Evolutionary conservation across 2,888 invertebrate genomes (phyloP), one percentile per base, ranked within the genome.

Genomic region (Philonicus albiceps): DNA sequence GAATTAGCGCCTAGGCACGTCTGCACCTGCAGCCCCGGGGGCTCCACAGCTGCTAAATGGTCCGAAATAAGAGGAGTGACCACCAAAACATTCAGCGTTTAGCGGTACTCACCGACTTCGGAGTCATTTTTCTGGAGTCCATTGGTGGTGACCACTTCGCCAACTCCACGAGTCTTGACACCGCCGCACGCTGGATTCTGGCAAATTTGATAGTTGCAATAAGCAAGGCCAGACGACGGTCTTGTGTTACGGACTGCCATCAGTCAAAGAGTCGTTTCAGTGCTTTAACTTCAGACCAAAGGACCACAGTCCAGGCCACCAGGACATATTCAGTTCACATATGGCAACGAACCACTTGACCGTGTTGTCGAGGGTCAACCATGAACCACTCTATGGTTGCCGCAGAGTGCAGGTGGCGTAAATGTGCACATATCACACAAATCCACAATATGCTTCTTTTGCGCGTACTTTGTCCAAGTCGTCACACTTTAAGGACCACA

Each of bases 1-100:
- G 93, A 93, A 90, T 93, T 93, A 87, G 93, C 93, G 30, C 80
- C 53, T 53, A 80, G 53, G 31, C 49, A 80, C 30, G 80, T 1
- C 30, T 27, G 43, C 27, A 76, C 76, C 34, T 76, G 76, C 16
- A 37, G 19, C 40, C 40, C 34, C 16, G 80, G 4, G 49, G 80
- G 8, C 27, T 80, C 80, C 16, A 53, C 78, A 43, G 6, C 76
- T 76, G 40, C 27, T 3, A 19, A 76, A 40, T 16, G 7, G n/a
- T 7, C 31, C 19, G 37, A 74, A n/a, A 74, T 31, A 11, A 34
- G 16, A 11, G 7, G 7, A 7, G 34, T 34, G 16, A 74, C 6
- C 31, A 31, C 40, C 19, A 13, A 11, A 30, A 30, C 16, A 80
- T 49, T 64, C 80, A 49, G 22, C 43, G 40, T 49, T 64, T 53